phyloP scores from a whole-genome alignment of 2,113 vertebrate species.

The Naja naja region DNA sequence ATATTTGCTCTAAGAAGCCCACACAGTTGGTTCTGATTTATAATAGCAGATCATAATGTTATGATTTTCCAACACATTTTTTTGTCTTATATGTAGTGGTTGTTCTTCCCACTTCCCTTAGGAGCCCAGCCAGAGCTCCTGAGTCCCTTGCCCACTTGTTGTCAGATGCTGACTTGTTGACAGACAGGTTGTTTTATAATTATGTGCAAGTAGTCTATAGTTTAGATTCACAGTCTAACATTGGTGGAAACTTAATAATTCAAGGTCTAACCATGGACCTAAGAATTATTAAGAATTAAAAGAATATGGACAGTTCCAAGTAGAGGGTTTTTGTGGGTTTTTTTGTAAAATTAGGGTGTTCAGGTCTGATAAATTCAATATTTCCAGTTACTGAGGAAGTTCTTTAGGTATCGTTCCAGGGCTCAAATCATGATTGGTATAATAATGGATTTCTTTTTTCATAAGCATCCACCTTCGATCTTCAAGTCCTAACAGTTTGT shows the following conservation, averaged over 20 bases:
- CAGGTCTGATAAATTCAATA: background rate
- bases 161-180: background rate
- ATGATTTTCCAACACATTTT: background rate
- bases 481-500: background rate
- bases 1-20: background rate
- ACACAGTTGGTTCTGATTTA: background rate
- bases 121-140: background rate
- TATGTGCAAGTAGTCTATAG: background rate
- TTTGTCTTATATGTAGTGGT: background rate
- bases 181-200: background rate
- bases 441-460: background rate
- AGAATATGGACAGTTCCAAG: background rate
- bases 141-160: background rate
- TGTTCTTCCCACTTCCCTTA: background rate
- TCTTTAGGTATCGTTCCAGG: background rate
- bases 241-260: background rate
- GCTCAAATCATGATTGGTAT: background rate
- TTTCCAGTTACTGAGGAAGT: background rate
- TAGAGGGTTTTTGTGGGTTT: background rate
- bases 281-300: background rate
- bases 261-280: background rate
- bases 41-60: background rate
- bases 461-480: background rate
- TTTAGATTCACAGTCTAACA: background rate
- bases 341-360: background rate